Conservation (phyloP, 2,888 invertebrate species). For the Balanococcus diminutus region DNA sequence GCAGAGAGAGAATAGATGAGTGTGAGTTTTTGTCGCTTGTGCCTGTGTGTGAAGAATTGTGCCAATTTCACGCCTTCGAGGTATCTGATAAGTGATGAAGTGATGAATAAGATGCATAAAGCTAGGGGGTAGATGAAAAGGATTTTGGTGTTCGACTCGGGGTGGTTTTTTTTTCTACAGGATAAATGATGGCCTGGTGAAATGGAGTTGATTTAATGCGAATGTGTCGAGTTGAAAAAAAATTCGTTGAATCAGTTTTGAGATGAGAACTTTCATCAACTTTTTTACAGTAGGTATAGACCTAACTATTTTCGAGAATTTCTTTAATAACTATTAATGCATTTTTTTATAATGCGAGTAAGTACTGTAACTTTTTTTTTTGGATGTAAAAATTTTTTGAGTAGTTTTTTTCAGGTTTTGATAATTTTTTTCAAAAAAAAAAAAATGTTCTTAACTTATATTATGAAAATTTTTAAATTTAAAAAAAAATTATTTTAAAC, state of each 20-base stretch:
- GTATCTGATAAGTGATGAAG: neutral
- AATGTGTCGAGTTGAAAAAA: neutral
- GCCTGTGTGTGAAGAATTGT: neutral
- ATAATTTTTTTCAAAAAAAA: too few species aligned
- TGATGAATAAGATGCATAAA: neutral
- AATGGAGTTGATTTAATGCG: neutral
- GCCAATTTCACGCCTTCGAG: neutral
- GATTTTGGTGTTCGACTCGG: neutral
- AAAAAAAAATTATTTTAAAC: too few species aligned
- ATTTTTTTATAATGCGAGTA: too few species aligned
- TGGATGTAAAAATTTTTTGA: too few species aligned
- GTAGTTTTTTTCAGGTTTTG: too few species aligned
- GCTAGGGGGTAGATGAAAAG: neutral
- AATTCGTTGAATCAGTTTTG: too few species aligned
- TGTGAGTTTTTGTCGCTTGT: neutral
- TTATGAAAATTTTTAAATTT: too few species aligned
- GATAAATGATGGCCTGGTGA: neutral
- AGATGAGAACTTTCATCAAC: neutral
- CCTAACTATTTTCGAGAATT: too few species aligned
- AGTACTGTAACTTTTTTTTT: too few species aligned
- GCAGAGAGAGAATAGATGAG: neutral
- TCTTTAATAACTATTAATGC: too few species aligned
- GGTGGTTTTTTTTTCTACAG: neutral
- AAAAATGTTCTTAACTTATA: too few species aligned
- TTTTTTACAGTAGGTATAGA: too few species aligned